Evolutionary conservation across 2,888 invertebrate species (phyloP), one percentile per base, ranked within the genome.

Genomic region (Eugnorisma glareosa): DNA sequence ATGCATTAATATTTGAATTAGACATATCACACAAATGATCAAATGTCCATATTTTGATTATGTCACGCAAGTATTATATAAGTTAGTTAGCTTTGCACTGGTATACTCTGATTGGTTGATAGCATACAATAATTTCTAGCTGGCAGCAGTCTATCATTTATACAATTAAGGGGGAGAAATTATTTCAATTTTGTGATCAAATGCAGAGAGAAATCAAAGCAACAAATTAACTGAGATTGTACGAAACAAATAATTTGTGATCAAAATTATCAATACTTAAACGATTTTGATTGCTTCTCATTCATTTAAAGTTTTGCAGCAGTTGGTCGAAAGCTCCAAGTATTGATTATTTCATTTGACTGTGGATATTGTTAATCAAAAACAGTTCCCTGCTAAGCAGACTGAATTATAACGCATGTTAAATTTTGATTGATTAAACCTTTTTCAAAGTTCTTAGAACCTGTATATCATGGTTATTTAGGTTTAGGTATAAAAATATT

Each of bases 251-350:
- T 71, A 5, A n/a, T 21, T 57, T 31, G 18, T 8, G 51, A 24
- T 45, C 13, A 51, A 24, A 66, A 74, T 54, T 31, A 68, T 63
- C 18, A 48, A 51, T 54, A 64, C 57, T 15, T 28, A 7, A 70
- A 64, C 37, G 3, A 57, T 70, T 66, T 48, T 15, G 13, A 24
- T 24, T 21, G n/a, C 13, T 61, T 10, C 2, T 13, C 18, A 51
- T 68, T 40, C 43, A 61, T 51, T 75, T 51, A 18, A 76, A 54
- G 57, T 43, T 70, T 64, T 31, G 31, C 57, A 72, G 13, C 57
- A 66, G 77, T 66, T 78, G 57, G n/a, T 35, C 35, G 35, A 37
- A 40, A 72, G 37, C n/a, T 72, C 2, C 1, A 31, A 66, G 31
- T 57, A 57, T 57, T 64, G n/a, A 77, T 73, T 11, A 43, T 35